Evolutionary conservation across 2,113 vertebrate species (phyloP), one percentile per base, ranked within the genome.

Genomic region (Pogonocichla stellata): DNA sequence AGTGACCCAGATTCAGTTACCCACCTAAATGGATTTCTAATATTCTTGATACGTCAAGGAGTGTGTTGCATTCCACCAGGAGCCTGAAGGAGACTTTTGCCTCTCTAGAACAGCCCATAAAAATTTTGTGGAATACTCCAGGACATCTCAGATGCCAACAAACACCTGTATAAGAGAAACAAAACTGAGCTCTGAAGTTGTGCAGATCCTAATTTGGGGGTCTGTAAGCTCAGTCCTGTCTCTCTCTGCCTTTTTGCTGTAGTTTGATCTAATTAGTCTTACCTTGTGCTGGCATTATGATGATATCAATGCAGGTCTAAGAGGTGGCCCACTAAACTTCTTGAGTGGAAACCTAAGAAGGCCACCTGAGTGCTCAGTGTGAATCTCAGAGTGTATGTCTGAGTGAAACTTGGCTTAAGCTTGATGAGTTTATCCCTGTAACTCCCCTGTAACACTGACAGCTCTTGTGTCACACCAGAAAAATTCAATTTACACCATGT

Each of bases 1-100:
- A 58, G 9, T 26, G 14, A 53, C 67, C 5, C 9, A 0, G 0
- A 42, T 34, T 73, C 50, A 14, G 5, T 42, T 58, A 66, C 4
- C 10, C 22, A 60, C 19, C 15, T 17, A 18, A 2, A 36, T 2
- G 13, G 26, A 43, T 89, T 74, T 81, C 47, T 87, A 71, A 71
- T 36, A 25, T 2, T 73, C 50, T 81, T 58, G 9, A 18, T 57
- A 48, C 12, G 12, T n/a, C 40, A 20, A 42, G 38, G 22, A 34
- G 8, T 9, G 8, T 25, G 18, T 92, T 33, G 8, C 3, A 0
- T 70, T 38, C 19, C 8, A 65, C 26, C 23, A 77, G n/a, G 31
- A 38, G 1, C 14, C 26, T 86, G 56, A 73, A 61, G 12, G 6
- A 34, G 18, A 66, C 34, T 64, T 79, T 23, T 75, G 4, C 7